Base-by-base conservation (phyloP, 2,888 invertebrate genomes). In the Resseliella maxima region DNA sequence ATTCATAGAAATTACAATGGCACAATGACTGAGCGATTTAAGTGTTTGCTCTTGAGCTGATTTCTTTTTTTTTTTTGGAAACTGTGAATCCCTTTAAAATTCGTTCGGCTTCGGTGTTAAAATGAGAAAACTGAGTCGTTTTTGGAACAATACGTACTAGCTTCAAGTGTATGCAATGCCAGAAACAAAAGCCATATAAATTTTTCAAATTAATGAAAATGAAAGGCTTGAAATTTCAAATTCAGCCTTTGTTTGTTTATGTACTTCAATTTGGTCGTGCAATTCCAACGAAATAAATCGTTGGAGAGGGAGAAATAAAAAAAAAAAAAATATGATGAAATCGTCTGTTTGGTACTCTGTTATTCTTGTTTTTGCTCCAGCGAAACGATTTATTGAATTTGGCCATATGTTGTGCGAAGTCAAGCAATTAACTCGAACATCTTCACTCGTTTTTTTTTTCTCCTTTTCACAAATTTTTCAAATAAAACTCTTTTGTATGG, bases 391-490 rank as follows among this genome's bases (percentile, higher is more conserved):
- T 72, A 72, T 72, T 35, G 72, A 72, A 31, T 72, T 72, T 72
- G 31, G 72, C 72, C 72, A 72, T 72, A 72, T 72, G 72, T 72
- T 72, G 35, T 72, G 72, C 31, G 12, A 72, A 72, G 72, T 72
- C 72, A 72, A 31, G 72, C 72, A 35, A 21, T n/a, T 27, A 59
- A 59, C 72, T 31, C n/a, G 31, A 72, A 31, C 72, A 31, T 35
- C 72, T 12, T 15, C 15, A 35, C 0, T 24, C 59, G 59, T 2
- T 59, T 59, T n/a, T 59, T 24, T 59, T 2, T 50, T 50, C 46
- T 15, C 18, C 46, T 50, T 50, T 18, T 50, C 18, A n/a, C n/a
- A n/a, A 18, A 50, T 18, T 50, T 50, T 50, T 50, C 8, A 50
- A 18, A 50, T 50, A 50, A 50, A 18, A 50, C 8, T 18, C 18